Conservation (phyloP, 2,797 vertebrate genomes). For the Odontamblyopus rebecca region DNA sequence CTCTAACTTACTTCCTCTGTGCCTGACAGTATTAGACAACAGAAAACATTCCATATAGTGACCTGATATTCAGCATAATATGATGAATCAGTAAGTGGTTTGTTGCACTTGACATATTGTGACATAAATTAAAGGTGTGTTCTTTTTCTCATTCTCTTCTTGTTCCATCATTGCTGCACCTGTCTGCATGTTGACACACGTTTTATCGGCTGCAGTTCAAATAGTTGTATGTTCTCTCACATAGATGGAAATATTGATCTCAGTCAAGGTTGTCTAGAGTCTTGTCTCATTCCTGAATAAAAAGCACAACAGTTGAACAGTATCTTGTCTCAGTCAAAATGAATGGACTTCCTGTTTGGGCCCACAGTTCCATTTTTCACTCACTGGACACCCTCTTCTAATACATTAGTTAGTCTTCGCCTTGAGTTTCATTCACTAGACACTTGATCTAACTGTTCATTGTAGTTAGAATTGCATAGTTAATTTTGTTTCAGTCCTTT, state of each 20-base stretch:
- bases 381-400: conserved; percentile 12
- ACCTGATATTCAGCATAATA: too few species aligned
- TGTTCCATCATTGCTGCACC: conserved; percentile 14
- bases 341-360: conserved; percentile 6
- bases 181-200: conserved; percentile 16
- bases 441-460: neutral
- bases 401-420: conserved; percentile 31
- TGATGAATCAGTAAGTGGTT: too few species aligned
- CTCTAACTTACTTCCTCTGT: neutral
- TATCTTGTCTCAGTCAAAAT: conserved; percentile 10
- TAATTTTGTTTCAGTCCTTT: too few species aligned
- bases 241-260: neutral
- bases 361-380: conserved; percentile 13
- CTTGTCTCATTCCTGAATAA: conserved; percentile 1
- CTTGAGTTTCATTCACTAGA: conserved; percentile 39
- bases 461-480: neutral
- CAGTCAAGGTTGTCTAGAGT: neutral
- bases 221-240: neutral
- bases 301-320: neutral
- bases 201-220: neutral
- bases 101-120: neutral
- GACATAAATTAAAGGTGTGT: neutral
- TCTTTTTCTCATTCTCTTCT: neutral
- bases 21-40: neutral
- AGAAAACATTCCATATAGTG: neutral